phyloP scores from a whole-genome alignment of 2,888 invertebrate genomes.

The Eubasilissa splendida region DNA sequence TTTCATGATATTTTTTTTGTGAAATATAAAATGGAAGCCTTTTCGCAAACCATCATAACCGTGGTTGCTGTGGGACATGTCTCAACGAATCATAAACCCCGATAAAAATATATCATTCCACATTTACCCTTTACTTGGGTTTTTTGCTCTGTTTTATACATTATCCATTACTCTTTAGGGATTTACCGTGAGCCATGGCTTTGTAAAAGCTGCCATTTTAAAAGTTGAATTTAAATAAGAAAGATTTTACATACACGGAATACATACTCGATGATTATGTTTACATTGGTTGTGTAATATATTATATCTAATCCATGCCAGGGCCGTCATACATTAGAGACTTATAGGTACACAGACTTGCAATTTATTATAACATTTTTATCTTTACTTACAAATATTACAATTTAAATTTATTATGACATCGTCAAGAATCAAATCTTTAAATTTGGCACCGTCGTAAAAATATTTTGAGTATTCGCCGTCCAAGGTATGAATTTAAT shows the following conservation, averaged over 20 bases:
- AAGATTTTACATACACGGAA: neutral
- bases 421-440: too few species aligned
- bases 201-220: neutral
- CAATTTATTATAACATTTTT: too few species aligned
- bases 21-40: neutral
- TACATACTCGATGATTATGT: too few species aligned
- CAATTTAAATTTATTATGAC: too few species aligned
- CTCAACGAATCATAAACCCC: slow-evolving; percentile 35
- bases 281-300: too few species aligned
- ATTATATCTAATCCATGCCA: too few species aligned
- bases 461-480: too few species aligned
- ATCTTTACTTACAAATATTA: too few species aligned
- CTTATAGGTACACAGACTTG: too few species aligned
- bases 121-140: neutral
- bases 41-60: neutral
- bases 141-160: slow-evolving; percentile 23
- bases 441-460: too few species aligned
- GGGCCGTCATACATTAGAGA: too few species aligned
- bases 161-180: slow-evolving; percentile 28
- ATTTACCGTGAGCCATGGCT: neutral
- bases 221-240: neutral
- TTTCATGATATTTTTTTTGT: slow-evolving; percentile 12
- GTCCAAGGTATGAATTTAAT: too few species aligned
- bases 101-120: slow-evolving; percentile 38
- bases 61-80: slow-evolving; percentile 28